These are phyloP conservation scores for Circaetus cinerascens DNA, from an alignment of 2,113 vertebrate species.

Conservation along the genomic window DNA sequence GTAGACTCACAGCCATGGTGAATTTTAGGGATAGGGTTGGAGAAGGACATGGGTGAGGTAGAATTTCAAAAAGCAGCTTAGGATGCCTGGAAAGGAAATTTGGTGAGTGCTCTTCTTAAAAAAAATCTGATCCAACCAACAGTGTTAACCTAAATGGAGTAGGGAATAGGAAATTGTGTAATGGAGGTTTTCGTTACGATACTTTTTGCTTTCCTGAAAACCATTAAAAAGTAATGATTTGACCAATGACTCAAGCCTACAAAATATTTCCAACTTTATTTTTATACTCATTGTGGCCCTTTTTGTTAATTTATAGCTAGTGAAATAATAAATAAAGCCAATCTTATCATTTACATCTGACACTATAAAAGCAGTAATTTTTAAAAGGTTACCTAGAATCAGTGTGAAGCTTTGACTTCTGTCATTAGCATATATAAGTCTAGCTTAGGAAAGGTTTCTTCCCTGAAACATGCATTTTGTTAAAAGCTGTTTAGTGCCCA, in stretches of 20 bases:
- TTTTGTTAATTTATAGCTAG: background rate
- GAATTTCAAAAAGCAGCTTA: background rate
- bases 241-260: background rate
- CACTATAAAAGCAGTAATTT: slow-evolving; percentile 7
- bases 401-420: slow-evolving; percentile 37
- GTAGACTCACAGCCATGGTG: background rate
- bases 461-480: slow-evolving; percentile 61
- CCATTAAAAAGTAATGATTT: background rate
- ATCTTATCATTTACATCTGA: background rate
- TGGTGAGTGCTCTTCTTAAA: background rate
- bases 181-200: background rate
- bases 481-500: slow-evolving; percentile 70
- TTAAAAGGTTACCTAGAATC: slow-evolving; percentile 57
- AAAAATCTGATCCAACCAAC: background rate
- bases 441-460: slow-evolving; percentile 54
- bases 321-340: slow-evolving; percentile 22
- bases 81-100: background rate
- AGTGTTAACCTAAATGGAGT: background rate
- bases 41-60: background rate
- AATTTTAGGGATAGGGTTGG: background rate
- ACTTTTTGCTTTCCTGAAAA: background rate
- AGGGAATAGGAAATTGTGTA: background rate
- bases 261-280: background rate
- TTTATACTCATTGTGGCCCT: background rate
- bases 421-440: slow-evolving; percentile 62